phyloP scores from a whole-genome alignment of 1,140 invertebrate species.

The Eueides isabella region DNA sequence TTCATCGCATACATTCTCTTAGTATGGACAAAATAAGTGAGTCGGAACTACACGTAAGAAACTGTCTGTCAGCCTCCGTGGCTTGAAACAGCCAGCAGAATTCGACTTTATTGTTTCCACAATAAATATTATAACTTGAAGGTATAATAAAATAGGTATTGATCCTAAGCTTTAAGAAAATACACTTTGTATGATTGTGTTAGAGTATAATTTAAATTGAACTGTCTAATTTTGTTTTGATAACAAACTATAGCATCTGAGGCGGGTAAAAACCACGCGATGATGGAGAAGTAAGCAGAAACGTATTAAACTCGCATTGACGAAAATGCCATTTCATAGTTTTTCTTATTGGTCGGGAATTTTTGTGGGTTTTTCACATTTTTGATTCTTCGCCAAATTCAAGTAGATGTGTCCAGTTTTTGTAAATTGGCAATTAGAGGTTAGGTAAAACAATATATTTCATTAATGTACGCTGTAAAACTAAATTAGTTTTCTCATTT shows the following conservation, averaged over 20 bases:
- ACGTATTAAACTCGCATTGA: conserved; percentile 70
- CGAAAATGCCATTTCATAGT: conserved; percentile 66
- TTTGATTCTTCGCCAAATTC: conserved; percentile 33
- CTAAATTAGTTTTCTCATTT: conserved; percentile 29
- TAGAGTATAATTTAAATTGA: conserved; percentile 2
- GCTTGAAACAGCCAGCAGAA: neutral
- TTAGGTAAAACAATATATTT: conserved; percentile 19
- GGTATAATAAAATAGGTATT: neutral
- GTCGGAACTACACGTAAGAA: conserved; percentile 68
- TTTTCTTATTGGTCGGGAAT: conserved; percentile 50
- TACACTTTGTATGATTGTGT: neutral
- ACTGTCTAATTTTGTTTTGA: conserved; percentile 22
- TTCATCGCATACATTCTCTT: conserved; percentile 73
- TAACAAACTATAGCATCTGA: conserved; percentile 31
- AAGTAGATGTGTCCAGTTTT: conserved; percentile 16
- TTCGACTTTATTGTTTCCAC: neutral
- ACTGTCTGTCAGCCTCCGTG: conserved; percentile 37
- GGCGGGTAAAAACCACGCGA: conserved; percentile 55
- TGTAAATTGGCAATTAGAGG: conserved; percentile 23
- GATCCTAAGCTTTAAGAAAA: neutral
- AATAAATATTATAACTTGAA: conserved; percentile 9
- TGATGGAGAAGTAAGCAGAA: conserved; percentile 70
- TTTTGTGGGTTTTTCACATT: conserved; percentile 41
- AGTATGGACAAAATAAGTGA: conserved; percentile 77
- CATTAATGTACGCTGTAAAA: conserved; percentile 27